phyloP scores from a whole-genome alignment of 2,113 vertebrate species.

The Mesoclemmys tuberculata region DNA sequence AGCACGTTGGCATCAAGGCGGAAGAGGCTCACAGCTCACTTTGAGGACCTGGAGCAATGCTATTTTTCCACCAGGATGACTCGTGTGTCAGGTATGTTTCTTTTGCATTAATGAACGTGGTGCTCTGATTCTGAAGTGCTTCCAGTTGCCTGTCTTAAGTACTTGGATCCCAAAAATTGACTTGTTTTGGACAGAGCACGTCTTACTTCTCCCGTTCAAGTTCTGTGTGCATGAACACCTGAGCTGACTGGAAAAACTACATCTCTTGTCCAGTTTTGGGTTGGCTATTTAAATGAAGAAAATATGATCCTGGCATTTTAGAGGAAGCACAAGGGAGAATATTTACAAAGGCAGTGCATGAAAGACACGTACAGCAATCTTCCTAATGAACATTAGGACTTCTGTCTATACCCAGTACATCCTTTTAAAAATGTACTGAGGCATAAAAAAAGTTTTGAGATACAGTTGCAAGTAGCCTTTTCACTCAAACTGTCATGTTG shows the following conservation, averaged over 20 bases:
- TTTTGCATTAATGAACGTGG: rapidly evolving
- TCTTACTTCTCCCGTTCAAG: neutral
- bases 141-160: neutral
- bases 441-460: neutral
- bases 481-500: neutral
- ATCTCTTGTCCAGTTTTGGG: neutral
- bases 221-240: neutral
- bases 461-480: neutral
- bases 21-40: conserved; percentile 96
- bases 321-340: rapidly evolving
- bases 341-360: neutral
- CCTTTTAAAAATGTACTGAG: neutral
- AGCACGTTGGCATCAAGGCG: conserved; percentile 94
- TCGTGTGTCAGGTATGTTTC: conserved; percentile 89
- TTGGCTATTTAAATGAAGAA: neutral
- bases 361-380: neutral
- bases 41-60: conserved; percentile 98
- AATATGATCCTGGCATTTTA: neutral
- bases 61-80: conserved; percentile 99
- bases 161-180: neutral
- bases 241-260: rapidly evolving
- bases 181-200: neutral
- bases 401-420: neutral
- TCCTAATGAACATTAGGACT: neutral
- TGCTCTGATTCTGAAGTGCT: neutral